Evolutionary conservation across 1,140 invertebrate genomes (phyloP).

Genomic region (Drosophila arawakana): DNA sequence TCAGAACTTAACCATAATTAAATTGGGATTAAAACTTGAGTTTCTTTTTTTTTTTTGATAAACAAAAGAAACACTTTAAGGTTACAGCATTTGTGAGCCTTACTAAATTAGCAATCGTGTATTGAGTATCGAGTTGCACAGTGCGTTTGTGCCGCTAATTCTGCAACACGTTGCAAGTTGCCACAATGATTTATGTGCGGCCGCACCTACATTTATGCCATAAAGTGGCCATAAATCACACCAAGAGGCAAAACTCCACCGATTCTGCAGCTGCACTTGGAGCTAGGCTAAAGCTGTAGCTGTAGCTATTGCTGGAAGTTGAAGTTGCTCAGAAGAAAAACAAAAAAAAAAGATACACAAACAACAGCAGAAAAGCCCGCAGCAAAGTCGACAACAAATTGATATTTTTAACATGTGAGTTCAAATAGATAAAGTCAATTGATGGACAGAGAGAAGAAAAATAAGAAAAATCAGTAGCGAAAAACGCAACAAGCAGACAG

Average conservation of each 20-base stretch:
- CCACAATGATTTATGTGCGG: slow-evolving; percentile 79
- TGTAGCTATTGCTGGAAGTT: slow-evolving; percentile 3
- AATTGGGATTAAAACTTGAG: neutral
- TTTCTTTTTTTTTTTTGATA: neutral
- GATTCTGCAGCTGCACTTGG: slow-evolving; percentile 46
- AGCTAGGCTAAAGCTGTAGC: slow-evolving; percentile 30
- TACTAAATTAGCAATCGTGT: slow-evolving; percentile 2
- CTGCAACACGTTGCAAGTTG: slow-evolving; percentile 65
- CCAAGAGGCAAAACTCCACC: slow-evolving; percentile 71
- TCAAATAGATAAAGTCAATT: slow-evolving; percentile 82
- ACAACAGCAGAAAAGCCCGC: slow-evolving; percentile 46
- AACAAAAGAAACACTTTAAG: slow-evolving; percentile 23
- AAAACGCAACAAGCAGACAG: slow-evolving; percentile 26
- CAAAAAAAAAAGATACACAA: slow-evolving; percentile 14
- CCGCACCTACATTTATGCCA: slow-evolving; percentile 81
- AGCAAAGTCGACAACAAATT: slow-evolving; percentile 75
- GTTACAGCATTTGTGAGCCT: neutral
- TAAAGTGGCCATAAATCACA: slow-evolving; percentile 78
- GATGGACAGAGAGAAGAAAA: slow-evolving; percentile 67
- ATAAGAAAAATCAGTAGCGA: slow-evolving; percentile 60
- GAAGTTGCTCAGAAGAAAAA: slow-evolving; percentile 19
- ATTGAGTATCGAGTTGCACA: slow-evolving; percentile 19
- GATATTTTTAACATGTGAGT: slow-evolving; percentile 81
- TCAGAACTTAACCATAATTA: slow-evolving; percentile 11
- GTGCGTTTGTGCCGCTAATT: slow-evolving; percentile 39